phyloP scores from a whole-genome alignment of 2,797 vertebrate species.

The Tauraco hartlaubi region DNA sequence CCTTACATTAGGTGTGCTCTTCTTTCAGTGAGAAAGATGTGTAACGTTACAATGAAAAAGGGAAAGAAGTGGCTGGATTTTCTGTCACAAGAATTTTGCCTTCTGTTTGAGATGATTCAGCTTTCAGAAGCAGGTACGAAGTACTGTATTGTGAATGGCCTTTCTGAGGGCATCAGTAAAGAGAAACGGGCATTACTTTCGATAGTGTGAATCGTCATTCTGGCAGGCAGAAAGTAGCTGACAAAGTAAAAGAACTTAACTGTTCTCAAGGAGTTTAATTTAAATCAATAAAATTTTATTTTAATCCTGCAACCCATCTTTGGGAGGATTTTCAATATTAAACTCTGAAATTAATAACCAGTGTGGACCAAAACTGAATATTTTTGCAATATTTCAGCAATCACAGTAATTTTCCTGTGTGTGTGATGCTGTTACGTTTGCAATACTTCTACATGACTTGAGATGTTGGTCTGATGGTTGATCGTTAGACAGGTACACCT shows the following conservation, averaged over 20 bases:
- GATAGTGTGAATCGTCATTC: neutral
- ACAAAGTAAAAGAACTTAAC: neutral
- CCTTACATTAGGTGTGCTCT: neutral
- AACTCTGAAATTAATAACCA: neutral
- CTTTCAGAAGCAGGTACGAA: neutral
- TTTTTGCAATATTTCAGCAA: neutral
- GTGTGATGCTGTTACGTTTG: fast-evolving
- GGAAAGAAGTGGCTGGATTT: neutral
- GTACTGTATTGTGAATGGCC: neutral
- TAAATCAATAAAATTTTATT: neutral
- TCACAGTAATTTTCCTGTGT: fast-evolving
- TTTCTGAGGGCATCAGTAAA: neutral
- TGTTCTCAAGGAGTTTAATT: neutral
- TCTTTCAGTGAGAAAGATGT: neutral
- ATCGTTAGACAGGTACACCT: neutral
- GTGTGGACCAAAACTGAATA: neutral
- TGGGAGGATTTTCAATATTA: neutral
- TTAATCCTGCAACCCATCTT: neutral
- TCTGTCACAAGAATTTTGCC: neutral
- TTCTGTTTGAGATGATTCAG: neutral
- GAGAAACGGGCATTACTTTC: neutral
- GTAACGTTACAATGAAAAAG: neutral
- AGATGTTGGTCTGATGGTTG: neutral
- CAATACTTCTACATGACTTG: neutral
- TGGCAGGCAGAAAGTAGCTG: neutral